A percentile compares a stretch with the other conserved stretches of the same genome.
Evolutionary conservation across 2,113 vertebrate genomes (phyloP).

Genomic region (Cinclus mexicanus): DNA sequence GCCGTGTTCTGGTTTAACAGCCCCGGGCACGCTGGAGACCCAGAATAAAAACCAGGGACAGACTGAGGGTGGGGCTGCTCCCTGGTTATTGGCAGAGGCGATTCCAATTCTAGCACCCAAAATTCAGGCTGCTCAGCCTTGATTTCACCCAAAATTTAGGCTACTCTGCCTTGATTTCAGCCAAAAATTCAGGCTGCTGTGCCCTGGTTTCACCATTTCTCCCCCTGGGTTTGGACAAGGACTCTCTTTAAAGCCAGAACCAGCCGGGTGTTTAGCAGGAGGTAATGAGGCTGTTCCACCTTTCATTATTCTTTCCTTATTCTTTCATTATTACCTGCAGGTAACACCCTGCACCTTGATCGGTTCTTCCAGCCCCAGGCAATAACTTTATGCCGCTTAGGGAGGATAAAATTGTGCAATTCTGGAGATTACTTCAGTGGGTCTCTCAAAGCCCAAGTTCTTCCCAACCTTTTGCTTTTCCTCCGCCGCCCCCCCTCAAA

Average conservation of each 20-base stretch:
- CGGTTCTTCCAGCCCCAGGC: background rate
- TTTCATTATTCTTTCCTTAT: fast-evolving
- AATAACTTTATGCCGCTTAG: background rate
- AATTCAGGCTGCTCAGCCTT: background rate
- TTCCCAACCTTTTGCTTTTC: background rate
- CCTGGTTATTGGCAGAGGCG: background rate
- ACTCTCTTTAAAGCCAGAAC: background rate
- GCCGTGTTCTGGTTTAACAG: background rate
- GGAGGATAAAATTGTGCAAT: fast-evolving
- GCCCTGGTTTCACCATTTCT: background rate
- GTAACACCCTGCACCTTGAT: background rate
- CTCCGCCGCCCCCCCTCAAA: background rate
- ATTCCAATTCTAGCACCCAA: background rate
- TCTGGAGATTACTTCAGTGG: background rate
- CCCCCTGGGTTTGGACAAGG: background rate
- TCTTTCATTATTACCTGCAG: fast-evolving
- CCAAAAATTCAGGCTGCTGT: background rate
- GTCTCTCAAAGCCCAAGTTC: background rate
- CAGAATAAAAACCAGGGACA: background rate
- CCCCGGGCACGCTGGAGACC: background rate
- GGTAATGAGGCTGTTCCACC: background rate
- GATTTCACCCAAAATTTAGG: background rate
- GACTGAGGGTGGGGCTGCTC: background rate
- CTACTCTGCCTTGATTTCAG: too few species aligned
- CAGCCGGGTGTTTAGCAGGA: background rate